phyloP scores from a whole-genome alignment of 2,113 vertebrate genomes.

The Xenus cinereus region DNA sequence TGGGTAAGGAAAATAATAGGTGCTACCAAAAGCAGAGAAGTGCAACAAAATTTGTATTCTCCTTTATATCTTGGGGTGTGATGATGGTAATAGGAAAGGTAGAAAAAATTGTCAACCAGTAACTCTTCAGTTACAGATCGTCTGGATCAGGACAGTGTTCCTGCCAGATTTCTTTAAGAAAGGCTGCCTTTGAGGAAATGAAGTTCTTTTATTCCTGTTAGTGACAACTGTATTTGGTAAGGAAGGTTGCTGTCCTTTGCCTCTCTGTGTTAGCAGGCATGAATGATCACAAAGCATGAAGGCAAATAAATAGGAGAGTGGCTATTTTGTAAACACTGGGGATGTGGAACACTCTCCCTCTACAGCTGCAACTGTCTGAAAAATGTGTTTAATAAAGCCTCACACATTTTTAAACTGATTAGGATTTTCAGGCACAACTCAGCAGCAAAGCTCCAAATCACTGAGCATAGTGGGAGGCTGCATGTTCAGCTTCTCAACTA shows the following conservation, averaged over 20 bases:
- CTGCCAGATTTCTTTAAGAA: not conserved
- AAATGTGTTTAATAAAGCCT: constrained; percentile 34
- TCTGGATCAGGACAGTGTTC: not conserved
- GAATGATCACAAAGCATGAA: not conserved
- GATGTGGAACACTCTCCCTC: not conserved
- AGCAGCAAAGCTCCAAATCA: not conserved
- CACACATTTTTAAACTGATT: not conserved
- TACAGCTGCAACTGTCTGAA: constrained; percentile 1
- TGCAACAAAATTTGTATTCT: not conserved
- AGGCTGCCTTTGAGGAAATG: not conserved
- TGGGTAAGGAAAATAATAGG: not conserved
- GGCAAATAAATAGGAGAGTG: not conserved
- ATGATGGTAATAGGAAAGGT: not conserved
- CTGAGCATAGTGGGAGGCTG: not conserved
- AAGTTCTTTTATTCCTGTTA: not conserved
- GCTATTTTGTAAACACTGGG: not conserved
- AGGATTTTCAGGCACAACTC: not conserved
- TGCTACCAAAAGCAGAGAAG: not conserved
- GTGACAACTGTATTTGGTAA: not conserved
- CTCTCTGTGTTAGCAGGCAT: not conserved
- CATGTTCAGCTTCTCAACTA: not conserved
- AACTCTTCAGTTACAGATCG: not conserved
- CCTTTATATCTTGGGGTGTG: not conserved
- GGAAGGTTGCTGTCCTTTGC: not conserved
- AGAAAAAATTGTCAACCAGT: not conserved